These are phyloP conservation scores for Pocillopora grandis DNA, from an alignment of 92 coral and sea anemone genomes.

Conservation along the genomic window DNA sequence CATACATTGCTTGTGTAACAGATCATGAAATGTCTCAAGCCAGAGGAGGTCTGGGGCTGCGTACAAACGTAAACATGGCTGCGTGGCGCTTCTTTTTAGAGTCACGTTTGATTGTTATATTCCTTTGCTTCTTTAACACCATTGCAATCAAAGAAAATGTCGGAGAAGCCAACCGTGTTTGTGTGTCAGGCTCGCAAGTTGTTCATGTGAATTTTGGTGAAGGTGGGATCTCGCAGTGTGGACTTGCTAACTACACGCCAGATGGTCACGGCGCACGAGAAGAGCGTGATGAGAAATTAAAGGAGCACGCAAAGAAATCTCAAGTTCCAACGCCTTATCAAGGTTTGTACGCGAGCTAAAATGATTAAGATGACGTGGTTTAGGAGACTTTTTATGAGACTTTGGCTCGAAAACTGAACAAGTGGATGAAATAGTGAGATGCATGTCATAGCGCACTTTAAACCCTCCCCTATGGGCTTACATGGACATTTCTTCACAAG, in stretches of 20 bases:
- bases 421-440: not conserved
- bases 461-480: not conserved
- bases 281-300: conserved; percentile 27
- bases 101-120: not conserved
- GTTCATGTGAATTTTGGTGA: conserved; percentile 69
- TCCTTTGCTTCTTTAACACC: not conserved
- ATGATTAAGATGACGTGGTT: too few species aligned
- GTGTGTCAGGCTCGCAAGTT: conserved; percentile 59
- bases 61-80: conserved; percentile 58
- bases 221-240: conserved; percentile 43
- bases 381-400: not conserved
- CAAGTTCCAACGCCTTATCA: not conserved
- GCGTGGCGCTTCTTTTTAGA: conserved; percentile 21
- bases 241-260: conserved; percentile 63
- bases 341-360: conserved; percentile 2
- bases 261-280: not conserved
- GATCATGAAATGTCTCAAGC: not conserved
- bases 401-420: not conserved
- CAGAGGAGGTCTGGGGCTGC: conserved; percentile 7
- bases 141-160: not conserved
- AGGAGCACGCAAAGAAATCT: not conserved
- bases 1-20: not conserved
- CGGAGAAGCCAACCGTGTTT: conserved; percentile 27
- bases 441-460: not conserved
- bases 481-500: not conserved